Conservation (phyloP, 2,888 invertebrate genomes). For the Drosophila antonietae region DNA sequence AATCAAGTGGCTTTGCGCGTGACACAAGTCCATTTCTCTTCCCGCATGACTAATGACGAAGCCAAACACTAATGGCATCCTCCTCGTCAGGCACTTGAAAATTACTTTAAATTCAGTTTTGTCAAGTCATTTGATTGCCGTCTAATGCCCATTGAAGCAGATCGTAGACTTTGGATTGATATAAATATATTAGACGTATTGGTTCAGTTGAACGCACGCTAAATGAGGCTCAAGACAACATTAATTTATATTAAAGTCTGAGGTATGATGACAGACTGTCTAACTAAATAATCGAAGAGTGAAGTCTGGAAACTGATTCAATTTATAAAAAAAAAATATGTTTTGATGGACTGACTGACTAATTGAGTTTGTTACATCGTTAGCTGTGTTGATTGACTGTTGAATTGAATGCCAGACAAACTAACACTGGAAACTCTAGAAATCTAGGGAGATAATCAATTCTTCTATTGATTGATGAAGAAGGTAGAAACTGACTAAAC, state of each 20-base stretch:
- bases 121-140: slow-evolving; percentile 36
- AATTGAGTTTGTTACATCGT: not conserved
- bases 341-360: not conserved
- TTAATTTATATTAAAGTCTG: not conserved
- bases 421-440: no score
- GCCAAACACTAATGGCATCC: slow-evolving; percentile 30
- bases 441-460: no score
- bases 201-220: not conserved
- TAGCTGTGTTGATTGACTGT: not conserved
- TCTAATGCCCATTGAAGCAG: slow-evolving; percentile 26
- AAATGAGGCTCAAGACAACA: not conserved
- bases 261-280: not conserved
- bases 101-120: slow-evolving; percentile 25
- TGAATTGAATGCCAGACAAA: not conserved
- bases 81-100: slow-evolving; percentile 33
- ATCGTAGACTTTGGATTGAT: slow-evolving; percentile 2
- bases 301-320: fast-evolving
- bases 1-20: slow-evolving; percentile 43
- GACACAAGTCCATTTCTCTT: slow-evolving; percentile 43
- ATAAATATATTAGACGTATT: slow-evolving; percentile 9
- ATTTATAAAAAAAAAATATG: not conserved
- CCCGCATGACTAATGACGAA: slow-evolving; percentile 42
- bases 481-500: not conserved
- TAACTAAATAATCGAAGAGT: not conserved
- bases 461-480: not conserved